phyloP scores from a whole-genome alignment of 1,140 invertebrate genomes.

The Eupristina koningsbergeri region DNA sequence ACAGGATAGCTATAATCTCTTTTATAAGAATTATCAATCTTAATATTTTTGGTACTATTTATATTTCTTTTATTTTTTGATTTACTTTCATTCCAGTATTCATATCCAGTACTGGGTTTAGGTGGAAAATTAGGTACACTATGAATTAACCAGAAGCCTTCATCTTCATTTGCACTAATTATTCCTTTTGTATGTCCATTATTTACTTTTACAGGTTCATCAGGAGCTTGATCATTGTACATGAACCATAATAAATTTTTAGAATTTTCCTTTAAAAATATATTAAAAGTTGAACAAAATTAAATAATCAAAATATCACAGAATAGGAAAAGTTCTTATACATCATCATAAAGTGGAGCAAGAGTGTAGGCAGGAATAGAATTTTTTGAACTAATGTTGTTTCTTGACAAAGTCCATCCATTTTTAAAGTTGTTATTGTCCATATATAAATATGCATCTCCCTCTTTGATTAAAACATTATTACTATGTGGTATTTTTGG shows the following conservation, averaged over 20 bases:
- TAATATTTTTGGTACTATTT: slow-evolving; percentile 2
- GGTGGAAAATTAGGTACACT: slow-evolving; percentile 90
- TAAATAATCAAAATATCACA: neutral
- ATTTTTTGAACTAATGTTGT: slow-evolving; percentile 78
- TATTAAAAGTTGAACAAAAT: neutral
- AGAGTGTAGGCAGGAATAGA: slow-evolving; percentile 86
- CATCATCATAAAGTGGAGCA: slow-evolving; percentile 77
- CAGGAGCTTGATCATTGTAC: slow-evolving; percentile 90
- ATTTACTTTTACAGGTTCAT: slow-evolving; percentile 70
- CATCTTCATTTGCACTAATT: slow-evolving; percentile 79
- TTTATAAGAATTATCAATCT: slow-evolving; percentile 49
- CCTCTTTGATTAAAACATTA: slow-evolving; percentile 76
- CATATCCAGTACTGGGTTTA: slow-evolving; percentile 65
- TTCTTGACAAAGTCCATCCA: slow-evolving; percentile 81
- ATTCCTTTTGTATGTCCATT: slow-evolving; percentile 91
- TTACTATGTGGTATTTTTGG: slow-evolving; percentile 77
- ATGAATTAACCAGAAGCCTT: slow-evolving; percentile 92
- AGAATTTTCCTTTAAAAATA: slow-evolving; percentile 55
- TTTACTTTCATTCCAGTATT: too few species aligned
- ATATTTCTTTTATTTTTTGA: slow-evolving; percentile 49
- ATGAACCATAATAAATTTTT: slow-evolving; percentile 76
- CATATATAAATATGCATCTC: slow-evolving; percentile 83
- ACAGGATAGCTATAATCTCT: slow-evolving; percentile 82
- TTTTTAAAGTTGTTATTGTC: slow-evolving; percentile 76
- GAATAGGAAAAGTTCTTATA: slow-evolving; percentile 50